Evolutionary conservation across 2,113 vertebrate species (phyloP).

Genomic region (rat (Rattus norvegicus)): DNA sequence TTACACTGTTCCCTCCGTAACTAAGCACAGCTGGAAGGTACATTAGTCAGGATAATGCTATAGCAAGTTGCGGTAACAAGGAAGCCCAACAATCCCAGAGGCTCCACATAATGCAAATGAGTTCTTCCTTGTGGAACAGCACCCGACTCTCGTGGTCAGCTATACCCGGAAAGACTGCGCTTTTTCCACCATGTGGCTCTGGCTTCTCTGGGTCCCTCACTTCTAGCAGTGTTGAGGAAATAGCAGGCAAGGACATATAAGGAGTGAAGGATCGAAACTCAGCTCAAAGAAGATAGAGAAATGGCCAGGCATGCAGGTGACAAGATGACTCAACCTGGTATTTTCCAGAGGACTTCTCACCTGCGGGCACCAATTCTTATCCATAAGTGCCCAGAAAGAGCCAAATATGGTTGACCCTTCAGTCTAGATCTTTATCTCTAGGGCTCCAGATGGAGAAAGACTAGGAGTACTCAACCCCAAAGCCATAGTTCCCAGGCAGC

Average conservation of each 20-base stretch:
- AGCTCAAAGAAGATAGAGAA: not conserved
- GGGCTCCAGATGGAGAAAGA: not conserved
- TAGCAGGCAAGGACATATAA: not conserved
- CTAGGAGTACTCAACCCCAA: not conserved
- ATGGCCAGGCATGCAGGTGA: not conserved
- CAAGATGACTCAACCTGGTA: not conserved
- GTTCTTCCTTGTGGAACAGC: not conserved
- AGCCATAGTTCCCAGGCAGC: not conserved
- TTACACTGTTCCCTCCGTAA: not conserved
- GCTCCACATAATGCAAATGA: too few relatives aligned
- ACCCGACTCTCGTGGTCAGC: not conserved
- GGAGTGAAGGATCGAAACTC: not conserved
- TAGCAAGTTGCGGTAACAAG: not conserved
- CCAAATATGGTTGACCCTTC: not conserved
- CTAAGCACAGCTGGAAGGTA: not conserved
- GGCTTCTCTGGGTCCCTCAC: not conserved
- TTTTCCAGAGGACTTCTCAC: not conserved
- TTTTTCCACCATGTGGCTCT: not conserved
- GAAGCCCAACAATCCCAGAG: not conserved
- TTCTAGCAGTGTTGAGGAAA: not conserved
- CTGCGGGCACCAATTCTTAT: not conserved
- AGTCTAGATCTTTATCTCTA: slow-evolving; percentile 21
- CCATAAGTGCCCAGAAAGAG: not conserved
- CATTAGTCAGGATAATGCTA: not conserved
- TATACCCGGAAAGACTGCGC: not conserved